Conservation (phyloP, 2,113 vertebrate genomes). For the Cyanocitta stelleri region DNA sequence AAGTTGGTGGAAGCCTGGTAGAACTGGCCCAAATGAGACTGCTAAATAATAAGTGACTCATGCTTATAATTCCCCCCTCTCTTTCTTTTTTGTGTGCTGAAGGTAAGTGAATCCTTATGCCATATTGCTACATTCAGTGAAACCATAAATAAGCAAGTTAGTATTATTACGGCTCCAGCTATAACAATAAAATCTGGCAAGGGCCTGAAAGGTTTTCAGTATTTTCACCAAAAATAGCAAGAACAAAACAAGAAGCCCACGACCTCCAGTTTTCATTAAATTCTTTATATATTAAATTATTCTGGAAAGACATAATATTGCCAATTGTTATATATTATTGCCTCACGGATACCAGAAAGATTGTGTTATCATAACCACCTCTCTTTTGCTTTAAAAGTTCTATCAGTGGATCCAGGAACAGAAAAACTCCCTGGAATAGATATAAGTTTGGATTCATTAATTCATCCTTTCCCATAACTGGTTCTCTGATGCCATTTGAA, state of each 20-base stretch:
- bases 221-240: not conserved
- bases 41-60: constrained; percentile 19
- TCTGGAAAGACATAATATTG: not conserved
- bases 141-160: constrained; percentile 14
- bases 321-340: not conserved
- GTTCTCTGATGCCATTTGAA: not conserved
- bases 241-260: not conserved
- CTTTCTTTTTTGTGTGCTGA: constrained; percentile 14
- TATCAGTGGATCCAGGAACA: not conserved
- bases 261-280: not conserved
- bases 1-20: not conserved
- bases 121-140: not conserved
- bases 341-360: not conserved
- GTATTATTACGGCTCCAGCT: not conserved
- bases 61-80: not conserved
- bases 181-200: not conserved
- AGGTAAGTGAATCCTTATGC: constrained; percentile 7
- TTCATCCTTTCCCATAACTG: not conserved
- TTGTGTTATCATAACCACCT: not conserved
- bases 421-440: not conserved
- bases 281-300: not conserved
- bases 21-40: not conserved
- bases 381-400: not conserved
- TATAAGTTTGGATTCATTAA: not conserved
- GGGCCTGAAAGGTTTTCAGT: not conserved